phyloP scores from a whole-genome alignment of 2,113 vertebrate species.

The Lepus americanus region DNA sequence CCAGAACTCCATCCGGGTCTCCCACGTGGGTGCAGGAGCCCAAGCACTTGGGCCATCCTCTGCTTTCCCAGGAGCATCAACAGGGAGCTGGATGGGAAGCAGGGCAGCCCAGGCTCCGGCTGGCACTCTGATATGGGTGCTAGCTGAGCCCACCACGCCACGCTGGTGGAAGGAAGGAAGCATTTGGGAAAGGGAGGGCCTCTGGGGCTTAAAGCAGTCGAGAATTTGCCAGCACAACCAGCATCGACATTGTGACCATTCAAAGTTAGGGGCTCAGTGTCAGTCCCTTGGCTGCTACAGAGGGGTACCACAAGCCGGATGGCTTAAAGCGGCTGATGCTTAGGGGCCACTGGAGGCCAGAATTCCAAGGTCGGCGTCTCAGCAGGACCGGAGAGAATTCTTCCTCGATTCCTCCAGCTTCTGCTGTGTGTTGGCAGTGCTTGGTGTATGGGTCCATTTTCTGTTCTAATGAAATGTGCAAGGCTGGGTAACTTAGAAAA shows the following conservation, averaged over 20 bases:
- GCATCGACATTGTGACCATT: background rate
- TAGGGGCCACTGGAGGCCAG: background rate
- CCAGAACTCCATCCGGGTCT: no score
- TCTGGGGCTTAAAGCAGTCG: slow-evolving; percentile 43
- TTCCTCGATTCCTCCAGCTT: background rate
- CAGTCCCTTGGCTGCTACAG: background rate
- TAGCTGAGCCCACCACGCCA: no score
- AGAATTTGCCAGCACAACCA: background rate
- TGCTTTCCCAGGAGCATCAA: no score
- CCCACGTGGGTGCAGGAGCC: no score
- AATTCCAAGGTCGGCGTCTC: background rate
- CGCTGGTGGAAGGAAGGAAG: background rate
- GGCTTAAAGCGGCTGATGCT: background rate
- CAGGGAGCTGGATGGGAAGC: no score
- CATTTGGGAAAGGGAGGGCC: background rate
- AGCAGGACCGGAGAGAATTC: background rate
- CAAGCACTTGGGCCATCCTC: no score
- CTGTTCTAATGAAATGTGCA: no score
- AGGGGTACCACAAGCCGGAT: background rate
- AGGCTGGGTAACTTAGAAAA: no score
- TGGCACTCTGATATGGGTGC: no score
- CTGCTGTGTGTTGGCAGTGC: background rate
- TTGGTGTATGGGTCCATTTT: background rate
- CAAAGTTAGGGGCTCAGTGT: background rate
- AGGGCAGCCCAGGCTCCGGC: no score